Base-by-base conservation (phyloP, 2,888 invertebrate species). In the Prenolepis imparis region DNA sequence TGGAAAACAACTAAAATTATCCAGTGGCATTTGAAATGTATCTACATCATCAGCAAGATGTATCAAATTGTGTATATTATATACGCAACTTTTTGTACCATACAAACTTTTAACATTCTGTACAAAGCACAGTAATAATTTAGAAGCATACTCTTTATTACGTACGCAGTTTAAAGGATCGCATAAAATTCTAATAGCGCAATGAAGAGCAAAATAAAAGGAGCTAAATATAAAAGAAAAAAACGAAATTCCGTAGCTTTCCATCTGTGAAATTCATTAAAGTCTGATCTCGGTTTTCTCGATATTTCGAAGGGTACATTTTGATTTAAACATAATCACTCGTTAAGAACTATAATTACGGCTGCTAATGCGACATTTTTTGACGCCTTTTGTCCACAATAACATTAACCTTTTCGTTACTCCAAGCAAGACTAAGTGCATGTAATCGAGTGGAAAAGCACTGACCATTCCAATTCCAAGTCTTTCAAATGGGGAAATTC, bases 381-480 rank as follows among this genome's bases (percentile, higher is more conserved):
- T 61, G 28, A 32, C 3, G 32, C 61, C 61, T 61, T 61, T 61
- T 15, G 32, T 61, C 72, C 81, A 81, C 3, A 72, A 28, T 0
- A 72, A 11, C 5, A 85, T n/a, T 57, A 86, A 77, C 48, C 41
- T 72, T 74, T 74, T 80, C 0, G 83, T 57, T 18, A 84, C 59
- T 11, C 85, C 85, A 3, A 86, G 39, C 41, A 72, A 84, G 21
- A 88, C 70, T 0, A 86, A 28, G 18, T 61, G 61, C 61, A 61
- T 61, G 3, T 61, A 61, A 61, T 61, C 61, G 5, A 61, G 28
- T 3, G 86, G 85, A 5, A 88, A 18, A 6, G 77, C 41, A 15
- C 84, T 24, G 0, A 88, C 81, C 28, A 88, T 59, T 63, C 85
- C 48, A 6, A 85, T 81, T 52, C 78, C 61, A 63, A 86, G 85